These are phyloP conservation scores for Sapajus apella DNA, from an alignment of 2,113 vertebrate species.

Conservation along the genomic window DNA sequence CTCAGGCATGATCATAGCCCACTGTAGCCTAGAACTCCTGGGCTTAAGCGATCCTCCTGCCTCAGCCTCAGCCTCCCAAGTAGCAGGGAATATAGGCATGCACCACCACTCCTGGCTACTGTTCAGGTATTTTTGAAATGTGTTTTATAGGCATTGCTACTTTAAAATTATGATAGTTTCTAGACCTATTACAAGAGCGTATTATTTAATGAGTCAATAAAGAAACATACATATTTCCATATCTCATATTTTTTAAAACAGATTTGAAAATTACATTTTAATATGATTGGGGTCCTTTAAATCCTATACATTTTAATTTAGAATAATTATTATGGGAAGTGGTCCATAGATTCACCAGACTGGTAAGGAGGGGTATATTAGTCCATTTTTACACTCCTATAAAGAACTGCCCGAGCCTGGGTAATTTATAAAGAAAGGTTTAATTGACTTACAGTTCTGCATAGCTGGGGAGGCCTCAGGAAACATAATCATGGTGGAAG, in stretches of 20 bases:
- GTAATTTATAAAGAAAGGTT: no score
- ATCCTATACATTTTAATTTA: neutral
- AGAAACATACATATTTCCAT: neutral
- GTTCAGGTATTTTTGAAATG: neutral
- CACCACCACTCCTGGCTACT: no score
- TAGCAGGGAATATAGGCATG: no score
- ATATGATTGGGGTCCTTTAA: neutral
- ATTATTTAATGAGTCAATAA: conserved; percentile 24
- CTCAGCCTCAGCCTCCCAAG: no score
- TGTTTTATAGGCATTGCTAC: neutral
- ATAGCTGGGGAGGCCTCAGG: no score
- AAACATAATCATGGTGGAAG: no score
- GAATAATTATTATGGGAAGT: neutral
- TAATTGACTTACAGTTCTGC: no score
- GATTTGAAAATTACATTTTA: neutral
- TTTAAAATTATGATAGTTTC: neutral
- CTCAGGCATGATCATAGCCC: no score
- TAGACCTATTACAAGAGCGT: neutral
- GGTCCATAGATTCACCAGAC: neutral
- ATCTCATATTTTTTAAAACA: neutral
- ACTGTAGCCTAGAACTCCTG: no score
- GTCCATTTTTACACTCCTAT: no score
- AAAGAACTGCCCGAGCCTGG: no score
- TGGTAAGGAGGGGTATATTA: neutral
- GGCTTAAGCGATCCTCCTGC: no score